Evolutionary conservation across 2,888 invertebrate genomes (phyloP), one percentile per base, ranked within the genome.

Genomic region (Cheilosia vernalis): DNA sequence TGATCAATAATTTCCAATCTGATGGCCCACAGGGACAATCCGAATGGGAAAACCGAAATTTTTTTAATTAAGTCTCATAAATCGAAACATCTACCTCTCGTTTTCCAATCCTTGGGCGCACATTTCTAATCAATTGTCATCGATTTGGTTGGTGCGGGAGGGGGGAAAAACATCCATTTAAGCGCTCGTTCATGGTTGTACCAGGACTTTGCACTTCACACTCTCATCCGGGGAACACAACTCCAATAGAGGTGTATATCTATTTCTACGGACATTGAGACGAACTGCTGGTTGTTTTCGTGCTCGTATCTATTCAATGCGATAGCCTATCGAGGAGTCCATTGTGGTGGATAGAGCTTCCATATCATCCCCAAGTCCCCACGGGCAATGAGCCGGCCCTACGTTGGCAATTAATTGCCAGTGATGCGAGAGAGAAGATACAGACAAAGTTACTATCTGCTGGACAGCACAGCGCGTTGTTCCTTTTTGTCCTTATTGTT

Each of bases 61-160:
- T 47, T 21, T 79, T 84, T 84, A 84, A 79, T 84, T 84, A 79
- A 79, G 73, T 73, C 67, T 44, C 66, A 79, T 69, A 55, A 64
- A 67, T 73, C 64, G 60, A 44, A 53, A 53, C 44, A 61, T 15
- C 24, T 40, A 7, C 37, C 7, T 24, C 49, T n/a, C 10, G 3
- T 1, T 21, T 24, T 13, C 37, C 49, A 56, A 51, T 47, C 19
- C 44, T 51, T 64, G 56, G 67, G 64, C 51, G 69, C 64, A 66
- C 60, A 44, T 80, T 80, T 80, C 74, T 80, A 84, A 84, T 84
- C 84, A 84, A 84, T 84, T 74, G 80, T 74, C 84, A 80, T 84
- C 64, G 70, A 66, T 63, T 53, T 33, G 51, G 58, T 64, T 0
- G 37, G 13, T 13, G 37, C 10, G 33, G 33, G 10, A 9, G 37